Evolutionary conservation across 2,113 vertebrate genomes (phyloP).

Genomic region (Ahaetulla prasina): DNA sequence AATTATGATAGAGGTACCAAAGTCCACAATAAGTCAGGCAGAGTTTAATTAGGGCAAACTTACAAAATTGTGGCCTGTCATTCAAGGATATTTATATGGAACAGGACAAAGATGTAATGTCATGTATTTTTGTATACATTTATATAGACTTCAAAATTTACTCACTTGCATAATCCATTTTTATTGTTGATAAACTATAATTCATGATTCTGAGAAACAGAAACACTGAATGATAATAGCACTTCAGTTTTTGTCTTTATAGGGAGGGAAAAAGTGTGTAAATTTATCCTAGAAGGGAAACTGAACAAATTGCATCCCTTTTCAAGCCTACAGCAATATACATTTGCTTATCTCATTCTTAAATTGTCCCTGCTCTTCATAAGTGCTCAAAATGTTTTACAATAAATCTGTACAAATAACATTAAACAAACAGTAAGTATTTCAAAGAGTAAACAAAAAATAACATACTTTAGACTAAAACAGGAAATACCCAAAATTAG

Average conservation of each 20-base stretch:
- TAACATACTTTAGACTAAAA: neutral
- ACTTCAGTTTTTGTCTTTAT: neutral
- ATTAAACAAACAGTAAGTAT: neutral
- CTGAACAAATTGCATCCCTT: neutral
- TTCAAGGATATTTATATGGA: neutral
- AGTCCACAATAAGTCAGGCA: neutral
- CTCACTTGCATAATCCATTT: neutral
- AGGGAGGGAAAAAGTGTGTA: neutral
- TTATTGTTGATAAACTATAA: neutral
- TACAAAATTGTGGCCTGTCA: neutral
- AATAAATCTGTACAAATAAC: neutral
- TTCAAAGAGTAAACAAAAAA: neutral
- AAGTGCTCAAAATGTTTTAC: neutral
- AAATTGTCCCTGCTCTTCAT: neutral
- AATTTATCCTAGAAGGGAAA: neutral
- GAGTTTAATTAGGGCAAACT: neutral
- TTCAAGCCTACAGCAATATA: neutral
- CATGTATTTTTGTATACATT: neutral
- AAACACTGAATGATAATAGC: neutral
- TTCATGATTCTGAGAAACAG: neutral
- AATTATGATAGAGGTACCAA: neutral
- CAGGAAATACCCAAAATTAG: neutral
- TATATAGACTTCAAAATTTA: neutral
- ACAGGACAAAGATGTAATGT: neutral
- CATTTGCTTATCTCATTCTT: neutral